Evolutionary conservation across 2,888 invertebrate genomes (phyloP), one percentile per base, ranked within the genome.

Genomic region (Tupiocoris notatus): DNA sequence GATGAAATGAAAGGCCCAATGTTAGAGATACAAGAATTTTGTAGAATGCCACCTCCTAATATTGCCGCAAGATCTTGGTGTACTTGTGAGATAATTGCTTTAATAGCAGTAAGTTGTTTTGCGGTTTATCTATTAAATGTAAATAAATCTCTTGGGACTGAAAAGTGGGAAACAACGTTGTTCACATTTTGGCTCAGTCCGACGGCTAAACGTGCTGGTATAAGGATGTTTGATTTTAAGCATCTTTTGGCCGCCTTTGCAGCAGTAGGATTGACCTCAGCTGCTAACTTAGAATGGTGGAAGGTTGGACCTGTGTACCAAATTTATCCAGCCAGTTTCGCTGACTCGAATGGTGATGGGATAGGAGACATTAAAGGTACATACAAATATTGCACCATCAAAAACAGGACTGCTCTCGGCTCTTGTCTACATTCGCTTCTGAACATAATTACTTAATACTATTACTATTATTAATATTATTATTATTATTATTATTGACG

Each of bases 281-380:
- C 39, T 3, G 3, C 39, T 3, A 39, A 39, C 39, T 12, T 74
- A 22, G 74, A 64, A 25, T 96, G 96, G 96, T 95, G 93, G 91
- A 87, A 93, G 82, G 89, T 88, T 71, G 89, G 90, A 56, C 87
- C 90, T 3, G 88, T 94, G 65, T 96, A 96, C 85, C 94, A 96
- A 85, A 90, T 95, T 77, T 93, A 93, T 83, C 92, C 94, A 0
- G 86, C 92, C 73, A 93, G 95, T 0, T 96, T 93, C 84, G 89
- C 89, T 83, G 96, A 97, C 83, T 89, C 89, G 16, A 86, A 93
- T 83, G 91, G 89, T 0, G 92, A 95, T 83, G 96, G 95, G 17
- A 87, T 91, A 21, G 96, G 96, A 0, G 96, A 96, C 83, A 84
- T 96, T 16, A 24, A 63, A 21, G 62, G 73, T 59, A 39, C 39